A percentile compares a stretch with the other conserved stretches of the same genome.
Evolutionary conservation across 1,140 invertebrate species (phyloP).

Genomic region (Samia ricini): DNA sequence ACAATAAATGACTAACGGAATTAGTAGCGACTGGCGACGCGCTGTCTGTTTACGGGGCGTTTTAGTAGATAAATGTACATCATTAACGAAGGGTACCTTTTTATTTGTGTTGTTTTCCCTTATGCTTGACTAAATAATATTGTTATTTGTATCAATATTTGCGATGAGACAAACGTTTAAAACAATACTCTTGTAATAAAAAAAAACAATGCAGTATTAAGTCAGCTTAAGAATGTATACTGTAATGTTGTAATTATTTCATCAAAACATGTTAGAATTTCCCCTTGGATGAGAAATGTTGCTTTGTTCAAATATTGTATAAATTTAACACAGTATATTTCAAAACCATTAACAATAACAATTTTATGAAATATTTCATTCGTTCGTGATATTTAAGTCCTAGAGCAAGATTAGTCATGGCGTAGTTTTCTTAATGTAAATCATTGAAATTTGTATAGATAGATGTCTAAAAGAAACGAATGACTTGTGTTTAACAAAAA

Average conservation of each 20-base stretch:
- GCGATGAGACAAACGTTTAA: neutral
- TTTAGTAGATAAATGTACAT: neutral
- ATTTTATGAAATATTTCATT: neutral
- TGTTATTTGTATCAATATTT: neutral
- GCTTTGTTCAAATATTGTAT: too few relatives aligned
- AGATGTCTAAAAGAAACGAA: neutral
- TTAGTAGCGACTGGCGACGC: neutral
- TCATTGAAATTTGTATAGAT: neutral
- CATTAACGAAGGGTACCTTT: neutral
- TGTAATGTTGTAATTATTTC: neutral
- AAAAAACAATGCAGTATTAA: neutral
- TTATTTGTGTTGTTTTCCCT: neutral
- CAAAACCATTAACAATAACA: neutral
- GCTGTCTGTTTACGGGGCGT: neutral
- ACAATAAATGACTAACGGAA: neutral
- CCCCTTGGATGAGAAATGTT: too few relatives aligned
- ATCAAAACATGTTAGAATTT: too few relatives aligned
- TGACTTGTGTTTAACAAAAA: too few relatives aligned
- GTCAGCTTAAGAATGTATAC: neutral
- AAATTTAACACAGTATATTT: neutral
- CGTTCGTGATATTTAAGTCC: neutral
- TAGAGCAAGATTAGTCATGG: neutral
- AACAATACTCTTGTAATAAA: neutral
- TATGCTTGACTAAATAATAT: neutral
- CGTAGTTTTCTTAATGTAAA: neutral